These are phyloP conservation scores for Geotrupes spiniger DNA, from an alignment of 2,888 invertebrate genomes.

Conservation along the genomic window DNA sequence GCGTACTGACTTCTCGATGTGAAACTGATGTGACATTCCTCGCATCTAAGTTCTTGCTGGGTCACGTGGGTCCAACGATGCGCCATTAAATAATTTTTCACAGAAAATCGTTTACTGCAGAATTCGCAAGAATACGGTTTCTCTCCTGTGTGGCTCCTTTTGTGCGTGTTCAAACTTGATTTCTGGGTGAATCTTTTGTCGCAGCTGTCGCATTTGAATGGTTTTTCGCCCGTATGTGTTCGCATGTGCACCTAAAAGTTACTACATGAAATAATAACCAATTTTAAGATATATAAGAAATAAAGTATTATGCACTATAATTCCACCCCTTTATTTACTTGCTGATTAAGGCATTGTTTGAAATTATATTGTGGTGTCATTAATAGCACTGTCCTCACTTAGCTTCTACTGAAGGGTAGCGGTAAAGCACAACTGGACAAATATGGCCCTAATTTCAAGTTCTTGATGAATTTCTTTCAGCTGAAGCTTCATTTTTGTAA, in stretches of 20 bases:
- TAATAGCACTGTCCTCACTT: too few relatives aligned
- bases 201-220: conserved; percentile 72
- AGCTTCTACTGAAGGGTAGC: too few relatives aligned
- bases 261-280: conserved; percentile 4
- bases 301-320: neutral
- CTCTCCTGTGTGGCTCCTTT: conserved; percentile 77
- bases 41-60: conserved; percentile 70
- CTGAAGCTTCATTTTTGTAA: too few relatives aligned
- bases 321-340: neutral
- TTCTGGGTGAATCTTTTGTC: conserved; percentile 78
- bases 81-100: conserved; percentile 77
- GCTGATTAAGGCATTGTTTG: neutral
- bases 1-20: conserved; percentile 69
- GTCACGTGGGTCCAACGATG: conserved; percentile 80
- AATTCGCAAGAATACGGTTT: conserved; percentile 76
- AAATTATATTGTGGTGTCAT: neutral
- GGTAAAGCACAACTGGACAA: too few relatives aligned
- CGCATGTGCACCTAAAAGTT: conserved; percentile 69
- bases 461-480: too few relatives aligned
- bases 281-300: conserved; percentile 1
- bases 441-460: too few relatives aligned
- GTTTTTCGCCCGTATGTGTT: conserved; percentile 74
- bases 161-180: conserved; percentile 78
- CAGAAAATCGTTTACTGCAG: conserved; percentile 76
- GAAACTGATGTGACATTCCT: conserved; percentile 70